phyloP scores from a whole-genome alignment of 1,140 invertebrate species.

The Bombus difficillimus region DNA sequence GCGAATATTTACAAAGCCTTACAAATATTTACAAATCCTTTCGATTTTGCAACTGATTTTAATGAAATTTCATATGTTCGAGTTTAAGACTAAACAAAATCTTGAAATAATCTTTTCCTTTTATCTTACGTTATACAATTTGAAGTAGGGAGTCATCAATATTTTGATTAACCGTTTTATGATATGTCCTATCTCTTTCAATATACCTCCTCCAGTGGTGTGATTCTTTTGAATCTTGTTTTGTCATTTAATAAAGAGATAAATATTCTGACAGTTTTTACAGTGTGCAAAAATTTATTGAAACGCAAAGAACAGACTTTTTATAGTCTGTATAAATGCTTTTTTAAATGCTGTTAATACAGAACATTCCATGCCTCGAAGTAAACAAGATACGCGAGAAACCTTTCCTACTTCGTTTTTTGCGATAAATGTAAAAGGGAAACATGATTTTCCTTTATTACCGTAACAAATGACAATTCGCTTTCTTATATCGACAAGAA shows the following conservation, averaged over 20 bases:
- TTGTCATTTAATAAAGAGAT: constrained; percentile 12
- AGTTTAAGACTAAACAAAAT: neutral
- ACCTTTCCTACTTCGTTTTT: neutral
- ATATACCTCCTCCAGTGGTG: no score
- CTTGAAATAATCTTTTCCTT: neutral
- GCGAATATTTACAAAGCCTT: no score
- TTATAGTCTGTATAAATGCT: neutral
- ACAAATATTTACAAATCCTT: neutral
- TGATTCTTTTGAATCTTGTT: constrained; percentile 9
- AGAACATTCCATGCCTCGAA: neutral
- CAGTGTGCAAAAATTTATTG: neutral
- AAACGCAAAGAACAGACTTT: neutral
- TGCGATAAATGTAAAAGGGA: neutral
- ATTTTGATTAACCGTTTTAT: constrained; percentile 6
- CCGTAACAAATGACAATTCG: neutral
- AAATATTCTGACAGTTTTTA: neutral
- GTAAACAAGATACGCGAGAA: neutral
- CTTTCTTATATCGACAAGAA: neutral
- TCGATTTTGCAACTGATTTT: neutral
- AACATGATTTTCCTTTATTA: neutral
- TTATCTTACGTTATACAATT: constrained; percentile 1
- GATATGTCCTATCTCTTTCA: neutral
- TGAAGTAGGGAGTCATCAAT: neutral
- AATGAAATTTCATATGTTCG: neutral
- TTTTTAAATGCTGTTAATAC: neutral